Conservation (phyloP, 2,888 invertebrate species). For the Epiblema foenella region DNA sequence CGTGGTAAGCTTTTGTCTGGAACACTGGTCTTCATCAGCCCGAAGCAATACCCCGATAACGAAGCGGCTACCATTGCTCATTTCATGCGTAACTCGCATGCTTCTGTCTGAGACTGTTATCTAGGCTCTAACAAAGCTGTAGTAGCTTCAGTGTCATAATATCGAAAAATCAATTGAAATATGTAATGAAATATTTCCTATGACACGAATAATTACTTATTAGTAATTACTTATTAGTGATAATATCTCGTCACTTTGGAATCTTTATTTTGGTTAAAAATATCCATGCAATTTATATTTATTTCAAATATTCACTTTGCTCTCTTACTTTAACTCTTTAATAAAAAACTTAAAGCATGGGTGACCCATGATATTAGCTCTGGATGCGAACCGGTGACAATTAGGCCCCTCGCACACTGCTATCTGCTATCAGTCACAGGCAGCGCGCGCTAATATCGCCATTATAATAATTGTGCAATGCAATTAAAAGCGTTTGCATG, state of each 20-base stretch:
- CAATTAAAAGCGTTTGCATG: conserved; percentile 43
- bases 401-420: conserved; percentile 10
- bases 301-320: background rate
- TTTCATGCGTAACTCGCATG: conserved; percentile 32
- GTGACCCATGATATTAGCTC: background rate
- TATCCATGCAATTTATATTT: too few species aligned
- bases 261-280: too few species aligned
- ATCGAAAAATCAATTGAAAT: background rate
- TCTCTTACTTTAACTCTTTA: background rate
- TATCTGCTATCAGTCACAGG: conserved; percentile 43
- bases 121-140: background rate
- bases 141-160: background rate
- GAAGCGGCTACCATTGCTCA: conserved; percentile 26
- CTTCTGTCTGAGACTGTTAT: conserved; percentile 4
- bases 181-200: background rate
- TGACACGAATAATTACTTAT: too few species aligned
- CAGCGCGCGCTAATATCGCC: conserved; percentile 38
- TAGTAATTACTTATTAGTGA: too few species aligned
- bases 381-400: conserved; percentile 10
- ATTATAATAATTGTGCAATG: conserved; percentile 43
- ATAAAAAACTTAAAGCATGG: background rate
- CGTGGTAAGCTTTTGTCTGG: conserved; percentile 23
- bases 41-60: conserved; percentile 24
- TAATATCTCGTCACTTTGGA: too few species aligned
- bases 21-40: conserved; percentile 22